phyloP scores from a whole-genome alignment of 2,888 invertebrate species.

The Athrips mouffetella region DNA sequence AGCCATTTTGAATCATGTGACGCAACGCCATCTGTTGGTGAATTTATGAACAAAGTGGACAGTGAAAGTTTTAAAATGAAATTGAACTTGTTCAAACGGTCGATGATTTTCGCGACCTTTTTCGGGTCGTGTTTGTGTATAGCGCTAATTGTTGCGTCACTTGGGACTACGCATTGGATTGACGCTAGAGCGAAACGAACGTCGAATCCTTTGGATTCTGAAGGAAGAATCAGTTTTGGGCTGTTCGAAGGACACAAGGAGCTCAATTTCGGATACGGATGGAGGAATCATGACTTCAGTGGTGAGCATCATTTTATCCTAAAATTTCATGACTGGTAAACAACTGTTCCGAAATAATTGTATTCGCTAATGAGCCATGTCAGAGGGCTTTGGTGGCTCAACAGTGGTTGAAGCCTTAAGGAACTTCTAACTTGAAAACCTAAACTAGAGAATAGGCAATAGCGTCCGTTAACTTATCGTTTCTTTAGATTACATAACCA shows the following conservation, averaged over 20 bases:
- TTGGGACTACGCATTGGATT: conserved; percentile 91
- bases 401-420: background rate
- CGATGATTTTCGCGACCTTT: conserved; percentile 89
- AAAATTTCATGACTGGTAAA: too few species aligned
- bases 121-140: conserved; percentile 87
- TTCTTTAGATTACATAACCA: background rate
- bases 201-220: conserved; percentile 82
- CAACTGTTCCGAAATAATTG: too few species aligned
- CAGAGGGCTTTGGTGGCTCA: too few species aligned
- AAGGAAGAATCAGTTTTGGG: conserved; percentile 89
- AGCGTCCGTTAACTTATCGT: too few species aligned
- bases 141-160: conserved; percentile 86
- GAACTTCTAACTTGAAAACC: background rate
- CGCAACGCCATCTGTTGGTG: conserved; percentile 59
- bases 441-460: too few species aligned
- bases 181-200: conserved; percentile 84
- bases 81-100: conserved; percentile 85
- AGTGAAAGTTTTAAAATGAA: conserved; percentile 65
- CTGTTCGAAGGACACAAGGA: conserved; percentile 91
- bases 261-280: conserved; percentile 87
- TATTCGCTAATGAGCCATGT: too few species aligned
- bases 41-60: conserved; percentile 40
- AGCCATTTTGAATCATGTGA: conserved; percentile 48
- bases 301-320: too few species aligned
- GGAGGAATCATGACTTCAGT: conserved; percentile 85